phyloP scores from a whole-genome alignment of 1,140 invertebrate genomes.

The Drosophila eugracilis region DNA sequence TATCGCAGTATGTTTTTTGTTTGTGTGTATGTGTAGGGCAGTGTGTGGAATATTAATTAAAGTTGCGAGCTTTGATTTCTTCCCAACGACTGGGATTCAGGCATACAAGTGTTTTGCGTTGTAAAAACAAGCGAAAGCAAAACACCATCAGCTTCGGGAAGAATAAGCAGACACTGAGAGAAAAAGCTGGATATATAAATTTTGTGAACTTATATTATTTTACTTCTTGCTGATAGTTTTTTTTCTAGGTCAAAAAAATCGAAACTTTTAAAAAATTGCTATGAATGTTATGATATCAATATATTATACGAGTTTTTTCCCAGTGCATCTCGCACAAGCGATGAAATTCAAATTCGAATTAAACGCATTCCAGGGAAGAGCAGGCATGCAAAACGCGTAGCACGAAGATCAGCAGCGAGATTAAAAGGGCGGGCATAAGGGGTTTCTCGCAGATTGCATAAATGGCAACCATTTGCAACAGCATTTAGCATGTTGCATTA shows the following conservation, averaged over 20 bases:
- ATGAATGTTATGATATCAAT: too few species aligned
- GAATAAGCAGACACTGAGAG: constrained; percentile 22
- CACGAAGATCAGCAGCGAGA: constrained; percentile 66
- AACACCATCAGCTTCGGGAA: constrained; percentile 49
- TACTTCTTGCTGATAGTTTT: too few species aligned
- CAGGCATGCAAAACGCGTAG: constrained; percentile 75
- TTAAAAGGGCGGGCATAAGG: constrained; percentile 43
- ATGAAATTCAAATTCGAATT: constrained; percentile 75
- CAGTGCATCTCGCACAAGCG: constrained; percentile 28
- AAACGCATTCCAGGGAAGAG: constrained; percentile 78
- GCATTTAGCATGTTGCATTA: constrained; percentile 39
- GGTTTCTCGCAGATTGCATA: constrained; percentile 57
- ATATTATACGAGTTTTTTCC: too few species aligned
- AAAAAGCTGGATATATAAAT: background rate
- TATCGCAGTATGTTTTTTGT: constrained; percentile 19
- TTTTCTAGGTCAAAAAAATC: too few species aligned
- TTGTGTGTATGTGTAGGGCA: constrained; percentile 19
- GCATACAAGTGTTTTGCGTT: constrained; percentile 77
- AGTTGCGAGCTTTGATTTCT: constrained; percentile 78
- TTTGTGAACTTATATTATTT: too few species aligned
- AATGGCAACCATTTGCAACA: constrained; percentile 55
- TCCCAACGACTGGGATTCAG: constrained; percentile 38
- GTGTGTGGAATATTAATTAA: constrained; percentile 79
- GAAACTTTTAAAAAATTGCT: too few species aligned
- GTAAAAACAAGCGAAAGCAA: constrained; percentile 72